Base-by-base conservation (phyloP, 2,888 invertebrate genomes). In the Lasioglossum villosulum region DNA sequence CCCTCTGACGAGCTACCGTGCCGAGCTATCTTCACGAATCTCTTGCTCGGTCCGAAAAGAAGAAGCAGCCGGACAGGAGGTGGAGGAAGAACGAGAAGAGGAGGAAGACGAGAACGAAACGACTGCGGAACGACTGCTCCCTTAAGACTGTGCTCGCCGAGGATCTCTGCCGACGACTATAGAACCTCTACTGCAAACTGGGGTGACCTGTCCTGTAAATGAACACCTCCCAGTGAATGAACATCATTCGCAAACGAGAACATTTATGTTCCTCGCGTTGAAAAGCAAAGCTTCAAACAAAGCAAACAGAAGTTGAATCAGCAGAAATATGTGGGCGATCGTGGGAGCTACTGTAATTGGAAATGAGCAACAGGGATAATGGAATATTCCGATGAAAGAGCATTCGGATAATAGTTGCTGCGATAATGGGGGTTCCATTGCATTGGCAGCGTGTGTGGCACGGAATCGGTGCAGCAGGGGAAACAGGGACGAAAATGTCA, bases 1-100 rank as follows among this genome's bases (percentile, higher is more conserved):
- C 83, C 90, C 90, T 91, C 91, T 91, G 91, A 90, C 88, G 90
- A 90, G 93, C 93, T 93, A 93, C 93, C 91, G 93, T 93, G 91
- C 91, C 90, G 86, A 92, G 89, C 91, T 93, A 93, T 93, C 93
- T 92, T 83, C 84, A 88, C 88, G 90, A 90, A 93, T 93, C 93
- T 93, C 88, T 52, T 83, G 76, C 84, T 86, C 81, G 86, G 74
- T 77, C 82, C 81, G 82, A 86, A 86, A 86, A 88, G 90, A 86
- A 86, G 88, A 87, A 83, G 81, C 37, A 80, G 74, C 37, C 77
- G 86, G 86, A 80, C 86, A 72, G 70, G 85, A 68, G 78, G 88
- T 78, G 16, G 76, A 59, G 19, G 59, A 76, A 48, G 66, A 66
- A 66, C 34, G 34, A 23, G 66, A 66, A 34, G 66, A 66, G 68